Evolutionary conservation across 2,113 vertebrate genomes (phyloP).

Genomic region (Epinephelus fuscoguttatus): DNA sequence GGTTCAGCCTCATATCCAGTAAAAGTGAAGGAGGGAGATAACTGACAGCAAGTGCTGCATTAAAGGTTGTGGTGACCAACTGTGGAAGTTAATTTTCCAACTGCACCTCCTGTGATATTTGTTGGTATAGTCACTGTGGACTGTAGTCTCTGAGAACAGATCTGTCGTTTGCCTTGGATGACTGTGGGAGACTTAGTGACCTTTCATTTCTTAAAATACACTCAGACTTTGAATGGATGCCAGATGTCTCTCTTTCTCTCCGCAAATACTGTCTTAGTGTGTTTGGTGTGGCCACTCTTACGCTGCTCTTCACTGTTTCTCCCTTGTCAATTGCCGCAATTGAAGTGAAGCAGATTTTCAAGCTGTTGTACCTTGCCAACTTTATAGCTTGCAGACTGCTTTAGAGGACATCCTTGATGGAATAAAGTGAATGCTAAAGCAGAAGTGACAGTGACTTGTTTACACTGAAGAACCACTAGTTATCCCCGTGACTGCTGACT

Average conservation of each 20-base stretch:
- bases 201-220: constrained; percentile 27
- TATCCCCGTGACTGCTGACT: constrained; percentile 63
- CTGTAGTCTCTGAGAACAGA: neutral
- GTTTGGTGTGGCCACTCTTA: constrained; percentile 9
- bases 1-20: constrained; percentile 16
- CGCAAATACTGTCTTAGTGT: neutral
- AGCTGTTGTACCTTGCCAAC: constrained; percentile 16
- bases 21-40: neutral
- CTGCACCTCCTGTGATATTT: neutral
- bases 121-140: neutral
- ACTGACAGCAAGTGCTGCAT: neutral
- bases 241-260: neutral
- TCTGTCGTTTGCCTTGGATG: constrained; percentile 15
- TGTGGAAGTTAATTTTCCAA: constrained; percentile 6
- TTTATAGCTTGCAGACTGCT: constrained; percentile 38
- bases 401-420: constrained; percentile 58
- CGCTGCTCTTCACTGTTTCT: constrained; percentile 10
- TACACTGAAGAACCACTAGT: constrained; percentile 63
- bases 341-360: constrained; percentile 56
- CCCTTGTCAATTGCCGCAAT: constrained; percentile 37
- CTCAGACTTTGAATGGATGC: neutral
- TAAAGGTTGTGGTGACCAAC: neutral
- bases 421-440: constrained; percentile 65
- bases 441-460: constrained; percentile 73
- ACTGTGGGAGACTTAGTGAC: neutral